These are phyloP conservation scores for Myocastor coypus DNA, from an alignment of 2,113 vertebrate genomes.

Conservation along the genomic window DNA sequence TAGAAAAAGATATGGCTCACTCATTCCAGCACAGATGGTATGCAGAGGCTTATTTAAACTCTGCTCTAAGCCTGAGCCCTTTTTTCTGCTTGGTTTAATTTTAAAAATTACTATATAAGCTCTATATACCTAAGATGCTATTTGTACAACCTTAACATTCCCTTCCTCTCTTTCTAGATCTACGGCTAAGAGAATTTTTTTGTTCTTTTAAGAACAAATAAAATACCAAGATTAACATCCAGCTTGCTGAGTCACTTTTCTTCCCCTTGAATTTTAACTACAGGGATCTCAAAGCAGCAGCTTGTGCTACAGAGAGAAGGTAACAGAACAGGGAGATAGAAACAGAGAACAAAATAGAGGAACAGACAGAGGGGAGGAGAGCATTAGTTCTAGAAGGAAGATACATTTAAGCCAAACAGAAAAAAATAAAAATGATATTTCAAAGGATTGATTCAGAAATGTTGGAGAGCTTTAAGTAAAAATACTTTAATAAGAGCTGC, in stretches of 20 bases:
- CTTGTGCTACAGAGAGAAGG: background rate
- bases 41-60: conserved; percentile 30
- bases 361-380: background rate
- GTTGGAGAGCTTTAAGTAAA: background rate
- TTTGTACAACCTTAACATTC: conserved; percentile 18
- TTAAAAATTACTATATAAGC: conserved; percentile 18
- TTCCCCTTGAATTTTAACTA: conserved; percentile 76
- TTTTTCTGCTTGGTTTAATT: conserved; percentile 48
- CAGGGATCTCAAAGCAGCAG: conserved; percentile 43
- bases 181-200: conserved; percentile 45
- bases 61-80: background rate
- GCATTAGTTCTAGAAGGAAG: conserved; percentile 21
- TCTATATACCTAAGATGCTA: conserved; percentile 49
- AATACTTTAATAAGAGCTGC: conserved; percentile 13
- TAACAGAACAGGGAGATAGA: background rate
- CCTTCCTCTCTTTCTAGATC: conserved; percentile 39
- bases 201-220: conserved; percentile 49
- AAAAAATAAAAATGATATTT: conserved; percentile 40
- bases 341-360: background rate
- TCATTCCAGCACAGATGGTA: background rate
- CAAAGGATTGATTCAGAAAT: background rate
- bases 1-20: background rate
- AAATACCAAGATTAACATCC: conserved; percentile 4
- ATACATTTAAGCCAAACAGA: background rate
- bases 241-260: conserved; percentile 71